phyloP scores from a whole-genome alignment of 2,888 invertebrate genomes.

The Antheraea yamamai region DNA sequence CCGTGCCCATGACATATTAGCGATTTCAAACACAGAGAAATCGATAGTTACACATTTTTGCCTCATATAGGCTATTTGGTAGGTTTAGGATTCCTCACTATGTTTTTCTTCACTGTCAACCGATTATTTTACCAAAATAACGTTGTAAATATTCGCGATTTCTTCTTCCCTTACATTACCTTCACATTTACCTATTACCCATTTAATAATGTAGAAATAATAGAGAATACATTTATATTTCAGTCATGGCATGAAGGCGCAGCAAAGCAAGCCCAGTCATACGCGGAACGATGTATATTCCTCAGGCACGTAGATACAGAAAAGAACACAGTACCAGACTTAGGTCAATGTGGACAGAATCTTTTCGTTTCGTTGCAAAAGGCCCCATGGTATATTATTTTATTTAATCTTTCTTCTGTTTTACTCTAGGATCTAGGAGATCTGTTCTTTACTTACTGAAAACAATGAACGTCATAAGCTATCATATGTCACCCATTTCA shows the following conservation, averaged over 20 bases:
- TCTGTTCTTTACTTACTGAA: not conserved
- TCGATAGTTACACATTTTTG: too few species aligned
- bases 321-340: conserved; percentile 84
- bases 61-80: too few species aligned
- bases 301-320: conserved; percentile 86
- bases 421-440: not conserved
- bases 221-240: conserved; percentile 26
- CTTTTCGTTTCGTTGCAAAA: conserved; percentile 90
- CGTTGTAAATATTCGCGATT: too few species aligned
- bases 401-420: not conserved
- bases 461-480: not conserved
- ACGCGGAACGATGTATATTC: conserved; percentile 87
- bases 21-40: too few species aligned
- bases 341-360: conserved; percentile 91
- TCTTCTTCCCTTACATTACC: too few species aligned
- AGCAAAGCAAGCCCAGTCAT: conserved; percentile 87
- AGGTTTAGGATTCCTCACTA: too few species aligned
- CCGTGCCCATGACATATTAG: too few species aligned
- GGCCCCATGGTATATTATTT: conserved; percentile 84
- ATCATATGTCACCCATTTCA: not conserved
- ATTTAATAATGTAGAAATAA: not conserved
- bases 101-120: too few species aligned
- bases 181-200: too few species aligned
- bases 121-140: too few species aligned
- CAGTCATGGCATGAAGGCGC: conserved; percentile 89